A percentile compares a stretch with the other conserved stretches of the same genome.
These are phyloP conservation scores for Sinosuthora webbiana DNA, from an alignment of 2,113 vertebrate species.

Conservation along the genomic window DNA sequence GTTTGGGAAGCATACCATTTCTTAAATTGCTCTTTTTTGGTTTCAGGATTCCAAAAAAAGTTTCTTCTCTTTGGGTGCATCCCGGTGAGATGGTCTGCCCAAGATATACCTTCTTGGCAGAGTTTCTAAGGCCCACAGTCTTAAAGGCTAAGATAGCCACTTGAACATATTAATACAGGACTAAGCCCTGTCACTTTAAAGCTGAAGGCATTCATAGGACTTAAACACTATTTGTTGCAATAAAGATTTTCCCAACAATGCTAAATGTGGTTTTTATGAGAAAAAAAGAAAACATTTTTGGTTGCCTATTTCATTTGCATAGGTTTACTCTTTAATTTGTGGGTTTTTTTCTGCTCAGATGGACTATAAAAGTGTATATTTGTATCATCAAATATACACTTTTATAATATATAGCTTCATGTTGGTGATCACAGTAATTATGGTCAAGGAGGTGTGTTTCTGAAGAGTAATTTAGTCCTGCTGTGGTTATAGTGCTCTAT, in stretches of 20 bases:
- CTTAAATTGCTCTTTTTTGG: background rate
- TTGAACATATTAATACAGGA: background rate
- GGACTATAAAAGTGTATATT: background rate
- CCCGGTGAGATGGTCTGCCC: background rate
- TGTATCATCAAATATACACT: background rate
- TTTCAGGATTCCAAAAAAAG: background rate
- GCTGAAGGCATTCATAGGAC: background rate
- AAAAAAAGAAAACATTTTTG: background rate
- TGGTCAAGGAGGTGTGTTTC: background rate
- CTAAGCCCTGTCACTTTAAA: background rate
- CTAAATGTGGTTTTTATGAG: background rate
- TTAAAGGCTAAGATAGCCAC: background rate
- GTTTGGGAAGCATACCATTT: background rate
- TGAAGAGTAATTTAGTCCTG: background rate
- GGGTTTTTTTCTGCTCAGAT: background rate
- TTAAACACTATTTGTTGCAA: background rate
- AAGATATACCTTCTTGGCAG: background rate
- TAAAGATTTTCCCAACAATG: background rate
- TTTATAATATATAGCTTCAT: background rate
- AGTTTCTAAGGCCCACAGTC: fast-evolving
- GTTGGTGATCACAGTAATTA: background rate
- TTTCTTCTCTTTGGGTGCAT: background rate
- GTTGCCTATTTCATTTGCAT: background rate
- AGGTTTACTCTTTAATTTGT: background rate
- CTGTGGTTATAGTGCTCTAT: background rate